Percentiles rank a stretch among this genome's conserved stretches.
These are phyloP conservation scores for Spilarctia lutea DNA, from an alignment of 2,888 invertebrate species.

Conservation along the genomic window DNA sequence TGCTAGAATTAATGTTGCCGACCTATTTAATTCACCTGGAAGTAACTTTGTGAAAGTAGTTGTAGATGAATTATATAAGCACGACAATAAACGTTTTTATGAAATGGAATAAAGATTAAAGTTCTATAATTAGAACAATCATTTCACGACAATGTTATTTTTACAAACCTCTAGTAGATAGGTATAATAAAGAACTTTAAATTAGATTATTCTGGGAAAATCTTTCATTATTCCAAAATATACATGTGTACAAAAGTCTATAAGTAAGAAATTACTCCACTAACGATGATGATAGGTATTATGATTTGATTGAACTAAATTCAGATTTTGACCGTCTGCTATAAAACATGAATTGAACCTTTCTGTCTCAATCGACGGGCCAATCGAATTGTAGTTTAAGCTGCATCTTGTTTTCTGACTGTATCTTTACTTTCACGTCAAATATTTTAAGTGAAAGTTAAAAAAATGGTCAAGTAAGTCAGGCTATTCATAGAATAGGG, in stretches of 20 bases:
- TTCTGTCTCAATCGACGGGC: neutral
- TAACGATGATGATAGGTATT: neutral
- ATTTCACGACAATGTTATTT: neutral
- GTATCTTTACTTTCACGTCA: conserved; percentile 21
- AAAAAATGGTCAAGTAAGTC: conserved; percentile 1
- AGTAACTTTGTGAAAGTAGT: neutral
- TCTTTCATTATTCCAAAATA: neutral
- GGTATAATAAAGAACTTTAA: neutral
- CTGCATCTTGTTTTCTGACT: neutral
- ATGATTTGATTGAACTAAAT: neutral
- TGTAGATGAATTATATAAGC: neutral
- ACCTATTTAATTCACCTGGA: neutral
- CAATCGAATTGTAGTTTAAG: neutral
- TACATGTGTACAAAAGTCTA: neutral
- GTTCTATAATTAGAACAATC: neutral
- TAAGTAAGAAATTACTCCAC: neutral
- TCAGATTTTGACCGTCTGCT: too few relatives aligned
- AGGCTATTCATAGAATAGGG: too few relatives aligned
- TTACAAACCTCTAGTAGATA: neutral
- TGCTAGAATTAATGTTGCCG: neutral
- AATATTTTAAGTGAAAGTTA: conserved; percentile 27
- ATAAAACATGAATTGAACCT: neutral
- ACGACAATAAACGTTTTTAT: neutral
- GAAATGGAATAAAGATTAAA: neutral
- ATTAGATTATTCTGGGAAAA: neutral